Conservation (phyloP, 2,888 invertebrate genomes). For the Phytoseiulus persimilis region DNA sequence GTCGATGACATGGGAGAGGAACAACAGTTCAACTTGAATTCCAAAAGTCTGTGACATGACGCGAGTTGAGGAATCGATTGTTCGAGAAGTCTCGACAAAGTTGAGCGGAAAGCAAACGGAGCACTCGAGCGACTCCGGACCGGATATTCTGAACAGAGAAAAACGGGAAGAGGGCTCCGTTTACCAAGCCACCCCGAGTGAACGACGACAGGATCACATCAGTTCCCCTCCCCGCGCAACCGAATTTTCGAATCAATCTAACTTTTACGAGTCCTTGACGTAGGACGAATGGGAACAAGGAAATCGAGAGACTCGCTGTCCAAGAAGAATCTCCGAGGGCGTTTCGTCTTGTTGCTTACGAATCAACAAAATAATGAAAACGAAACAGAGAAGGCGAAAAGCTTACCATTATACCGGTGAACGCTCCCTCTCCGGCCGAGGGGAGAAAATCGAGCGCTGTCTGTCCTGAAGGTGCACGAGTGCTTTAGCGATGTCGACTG, state of each 20-base stretch:
- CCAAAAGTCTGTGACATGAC: not conserved
- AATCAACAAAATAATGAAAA: not conserved
- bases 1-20: not conserved
- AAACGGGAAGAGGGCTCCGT: not conserved
- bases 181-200: not conserved
- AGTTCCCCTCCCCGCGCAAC: no score
- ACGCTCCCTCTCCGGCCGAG: not conserved
- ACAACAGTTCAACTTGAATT: not conserved
- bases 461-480: not conserved
- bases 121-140: not conserved
- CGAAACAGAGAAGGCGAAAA: not conserved
- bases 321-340: not conserved
- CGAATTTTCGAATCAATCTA: not conserved
- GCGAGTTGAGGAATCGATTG: not conserved
- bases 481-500: not conserved
- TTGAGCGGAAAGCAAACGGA: not conserved
- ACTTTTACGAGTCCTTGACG: not conserved
- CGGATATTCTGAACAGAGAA: not conserved
- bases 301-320: not conserved
- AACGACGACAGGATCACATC: not conserved
- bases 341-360: not conserved
- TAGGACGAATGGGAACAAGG: not conserved
- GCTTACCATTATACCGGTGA: not conserved
- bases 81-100: not conserved
- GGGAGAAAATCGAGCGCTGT: not conserved